A percentile compares a stretch with the other conserved stretches of the same genome.
phyloP scores from a whole-genome alignment of 2,113 vertebrate genomes.

The Microtus montanus region DNA sequence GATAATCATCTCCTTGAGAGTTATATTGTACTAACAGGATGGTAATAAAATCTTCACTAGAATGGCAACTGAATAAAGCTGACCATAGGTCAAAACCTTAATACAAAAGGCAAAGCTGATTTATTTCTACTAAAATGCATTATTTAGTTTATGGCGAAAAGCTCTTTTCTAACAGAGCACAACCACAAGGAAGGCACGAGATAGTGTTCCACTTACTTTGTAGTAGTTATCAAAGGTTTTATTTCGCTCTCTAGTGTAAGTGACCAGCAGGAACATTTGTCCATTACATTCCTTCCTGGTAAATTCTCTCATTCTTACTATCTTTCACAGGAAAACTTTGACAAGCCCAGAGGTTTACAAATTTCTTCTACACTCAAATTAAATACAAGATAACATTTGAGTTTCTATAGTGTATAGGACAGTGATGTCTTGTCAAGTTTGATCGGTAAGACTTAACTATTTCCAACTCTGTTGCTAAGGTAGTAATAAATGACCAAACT shows the following conservation, averaged over 20 bases:
- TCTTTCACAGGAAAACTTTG: background rate
- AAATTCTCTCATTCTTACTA: background rate
- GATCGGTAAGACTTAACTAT: conserved; percentile 25
- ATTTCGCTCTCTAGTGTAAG: conserved; percentile 9
- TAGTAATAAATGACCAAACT: conserved; percentile 9
- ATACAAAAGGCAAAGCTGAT: too few relatives aligned
- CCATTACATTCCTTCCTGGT: background rate
- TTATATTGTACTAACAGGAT: too few relatives aligned
- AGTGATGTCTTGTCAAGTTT: background rate
- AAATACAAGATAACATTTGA: conserved; percentile 30
- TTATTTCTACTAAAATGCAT: too few relatives aligned
- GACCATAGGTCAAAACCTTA: too few relatives aligned
- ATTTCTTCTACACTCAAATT: conserved; percentile 6
- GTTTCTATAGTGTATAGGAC: background rate
- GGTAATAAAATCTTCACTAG: too few relatives aligned
- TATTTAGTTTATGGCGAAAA: background rate
- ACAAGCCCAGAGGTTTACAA: background rate
- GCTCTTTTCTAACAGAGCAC: background rate
- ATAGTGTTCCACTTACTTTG: background rate
- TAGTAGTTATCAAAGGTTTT: background rate
- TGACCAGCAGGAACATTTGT: background rate
- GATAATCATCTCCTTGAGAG: too few relatives aligned
- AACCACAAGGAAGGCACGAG: background rate
- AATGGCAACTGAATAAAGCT: too few relatives aligned
- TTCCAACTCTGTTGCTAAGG: background rate